Evolutionary conservation across 2,113 vertebrate species (phyloP), one percentile per base, ranked within the genome.

Genomic region (Fregetta grallaria): DNA sequence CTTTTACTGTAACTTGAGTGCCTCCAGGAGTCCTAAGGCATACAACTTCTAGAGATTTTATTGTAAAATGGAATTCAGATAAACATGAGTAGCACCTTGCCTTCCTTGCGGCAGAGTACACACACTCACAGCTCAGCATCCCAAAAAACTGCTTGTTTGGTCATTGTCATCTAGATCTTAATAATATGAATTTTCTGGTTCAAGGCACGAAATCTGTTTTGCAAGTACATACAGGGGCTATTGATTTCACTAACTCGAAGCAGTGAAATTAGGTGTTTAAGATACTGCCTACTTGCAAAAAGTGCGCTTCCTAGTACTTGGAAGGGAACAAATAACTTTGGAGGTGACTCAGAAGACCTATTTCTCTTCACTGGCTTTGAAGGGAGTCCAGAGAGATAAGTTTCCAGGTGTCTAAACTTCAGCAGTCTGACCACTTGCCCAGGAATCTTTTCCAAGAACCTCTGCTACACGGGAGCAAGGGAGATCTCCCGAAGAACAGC

Each of bases 381-480:
- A 59, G 12, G 22, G 3, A 74, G n/a, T 66, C 42, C 58, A 73
- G 36, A 73, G 34, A 55, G 19, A 10, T 17, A 70, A 10, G 2
- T 50, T 55, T 66, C 38, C 40, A 15, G 8, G 5, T 70, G 30
- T 38, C 55, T 74, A n/a, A 90, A 80, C 36, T 74, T 76, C n/a
- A 70, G 22, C 40, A 76, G 20, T 4, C 38, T 25, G 29, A 86
- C 29, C 4, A 14, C 15, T n/a, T 61, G 26, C 9, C 9, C 13
- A 23, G 4, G 1, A 55, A n/a, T 63, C 20, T 68, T 71, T 80
- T 77, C 21, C 36, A 79, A 76, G 40, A 89, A 45, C 13, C 12
- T 55, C 30, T 65, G 34, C 23, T 59, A 10, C 0, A 0, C 7
- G 25, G 47, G n/a, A 74, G 21, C 1, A 2, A 86, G 20, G 34